Evolutionary conservation across 2,888 invertebrate genomes (phyloP).

Genomic region (Cataglyphis cursor): DNA sequence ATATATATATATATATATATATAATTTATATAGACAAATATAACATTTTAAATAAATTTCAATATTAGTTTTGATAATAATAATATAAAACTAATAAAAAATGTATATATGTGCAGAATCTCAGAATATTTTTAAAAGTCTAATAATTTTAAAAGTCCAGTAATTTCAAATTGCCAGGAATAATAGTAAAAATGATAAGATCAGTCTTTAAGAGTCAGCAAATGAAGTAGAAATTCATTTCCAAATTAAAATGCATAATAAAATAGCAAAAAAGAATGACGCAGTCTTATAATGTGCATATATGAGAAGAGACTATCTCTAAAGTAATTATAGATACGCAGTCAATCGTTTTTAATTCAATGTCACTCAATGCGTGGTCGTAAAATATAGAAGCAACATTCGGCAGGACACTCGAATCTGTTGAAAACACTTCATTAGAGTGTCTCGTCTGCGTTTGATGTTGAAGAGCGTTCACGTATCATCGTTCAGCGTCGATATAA

Average conservation of each 20-base stretch:
- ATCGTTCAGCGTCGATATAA: constrained; percentile 69
- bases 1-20: not conserved
- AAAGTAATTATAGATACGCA: not conserved
- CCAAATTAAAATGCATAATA: not conserved
- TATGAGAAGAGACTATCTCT: not conserved
- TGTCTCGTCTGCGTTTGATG: constrained; percentile 73
- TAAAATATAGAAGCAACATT: constrained; percentile 67
- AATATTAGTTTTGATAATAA: not conserved
- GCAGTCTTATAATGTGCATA: not conserved
- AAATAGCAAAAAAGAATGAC: not conserved
- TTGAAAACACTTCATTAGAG: constrained; percentile 70
- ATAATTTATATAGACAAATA: not conserved
- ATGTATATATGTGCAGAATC: too few relatives aligned
- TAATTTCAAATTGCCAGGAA: not conserved
- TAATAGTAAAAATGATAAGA: not conserved
- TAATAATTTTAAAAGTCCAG: not conserved
- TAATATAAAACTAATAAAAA: not conserved
- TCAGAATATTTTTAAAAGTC: too few relatives aligned
- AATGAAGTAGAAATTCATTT: not conserved
- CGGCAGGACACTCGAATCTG: constrained; percentile 54
- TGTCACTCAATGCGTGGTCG: constrained; percentile 24
- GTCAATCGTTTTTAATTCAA: not conserved
- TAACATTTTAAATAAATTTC: not conserved
- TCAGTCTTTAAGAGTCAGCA: not conserved
- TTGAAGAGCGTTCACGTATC: constrained; percentile 73